Evolutionary conservation across 2,113 vertebrate genomes (phyloP).

Genomic region (Eira barbara): DNA sequence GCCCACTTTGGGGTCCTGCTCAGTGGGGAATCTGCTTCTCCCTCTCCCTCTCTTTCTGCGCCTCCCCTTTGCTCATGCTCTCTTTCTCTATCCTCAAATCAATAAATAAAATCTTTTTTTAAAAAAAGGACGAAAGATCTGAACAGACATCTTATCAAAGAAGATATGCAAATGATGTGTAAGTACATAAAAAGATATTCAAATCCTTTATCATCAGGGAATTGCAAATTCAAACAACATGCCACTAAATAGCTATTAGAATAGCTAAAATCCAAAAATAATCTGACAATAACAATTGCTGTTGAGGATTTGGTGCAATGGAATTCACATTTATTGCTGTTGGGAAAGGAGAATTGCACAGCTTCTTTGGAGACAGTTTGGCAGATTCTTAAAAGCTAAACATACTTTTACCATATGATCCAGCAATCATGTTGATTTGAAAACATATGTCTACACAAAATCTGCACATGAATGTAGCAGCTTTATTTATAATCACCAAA

Average conservation of each 20-base stretch:
- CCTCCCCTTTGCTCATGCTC: background rate
- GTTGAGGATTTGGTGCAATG: background rate
- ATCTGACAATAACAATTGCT: background rate
- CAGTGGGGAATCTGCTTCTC: background rate
- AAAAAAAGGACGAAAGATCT: background rate
- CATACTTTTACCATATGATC: background rate
- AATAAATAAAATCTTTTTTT: background rate
- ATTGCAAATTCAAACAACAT: background rate
- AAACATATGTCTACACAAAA: conserved; percentile 32
- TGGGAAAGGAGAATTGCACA: background rate
- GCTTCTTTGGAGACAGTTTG: background rate
- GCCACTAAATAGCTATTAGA: background rate
- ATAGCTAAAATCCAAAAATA: background rate
- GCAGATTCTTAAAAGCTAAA: background rate
- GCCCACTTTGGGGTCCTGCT: background rate
- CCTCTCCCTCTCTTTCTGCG: background rate
- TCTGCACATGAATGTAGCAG: background rate
- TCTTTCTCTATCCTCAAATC: background rate
- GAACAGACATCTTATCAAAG: background rate
- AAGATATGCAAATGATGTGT: background rate
- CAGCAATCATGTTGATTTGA: background rate
- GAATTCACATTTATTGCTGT: background rate
- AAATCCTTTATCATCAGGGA: background rate
- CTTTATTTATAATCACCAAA: background rate
- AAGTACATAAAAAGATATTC: background rate